Conservation (phyloP, 2,888 invertebrate species). For the Cephalotes varians region DNA sequence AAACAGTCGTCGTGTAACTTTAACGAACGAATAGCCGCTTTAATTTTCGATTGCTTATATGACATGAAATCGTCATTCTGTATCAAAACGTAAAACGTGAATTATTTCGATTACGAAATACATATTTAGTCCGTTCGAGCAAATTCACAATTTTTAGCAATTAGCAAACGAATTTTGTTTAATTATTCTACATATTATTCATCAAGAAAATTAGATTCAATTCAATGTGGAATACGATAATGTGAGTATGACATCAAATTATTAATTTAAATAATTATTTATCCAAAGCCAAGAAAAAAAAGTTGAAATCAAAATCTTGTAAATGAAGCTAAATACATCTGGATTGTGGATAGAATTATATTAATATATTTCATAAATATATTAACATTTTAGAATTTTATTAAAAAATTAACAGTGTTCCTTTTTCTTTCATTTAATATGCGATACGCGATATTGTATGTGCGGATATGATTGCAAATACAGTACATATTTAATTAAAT, state of each 20-base stretch:
- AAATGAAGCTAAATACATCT: background rate
- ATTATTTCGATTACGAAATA: background rate
- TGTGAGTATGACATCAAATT: conserved; percentile 5
- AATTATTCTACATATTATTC: conserved; percentile 8
- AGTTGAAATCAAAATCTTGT: background rate
- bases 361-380: background rate
- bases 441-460: background rate
- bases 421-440: background rate
- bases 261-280: conserved; percentile 24
- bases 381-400: background rate
- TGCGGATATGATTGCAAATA: background rate
- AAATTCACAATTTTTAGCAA: background rate
- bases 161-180: background rate
- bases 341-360: background rate
- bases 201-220: conserved; percentile 1
- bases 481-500: background rate
- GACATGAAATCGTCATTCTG: background rate
- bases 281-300: background rate
- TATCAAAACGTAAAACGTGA: background rate
- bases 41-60: conserved; percentile 31
- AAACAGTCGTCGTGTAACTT: conserved; percentile 76
- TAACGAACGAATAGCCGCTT: conserved; percentile 64
- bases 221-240: conserved; percentile 16
- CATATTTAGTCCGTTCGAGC: background rate
- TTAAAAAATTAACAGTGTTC: background rate